These are phyloP conservation scores for Macrophya alboannulata DNA, from an alignment of 2,888 invertebrate genomes.

Conservation along the genomic window DNA sequence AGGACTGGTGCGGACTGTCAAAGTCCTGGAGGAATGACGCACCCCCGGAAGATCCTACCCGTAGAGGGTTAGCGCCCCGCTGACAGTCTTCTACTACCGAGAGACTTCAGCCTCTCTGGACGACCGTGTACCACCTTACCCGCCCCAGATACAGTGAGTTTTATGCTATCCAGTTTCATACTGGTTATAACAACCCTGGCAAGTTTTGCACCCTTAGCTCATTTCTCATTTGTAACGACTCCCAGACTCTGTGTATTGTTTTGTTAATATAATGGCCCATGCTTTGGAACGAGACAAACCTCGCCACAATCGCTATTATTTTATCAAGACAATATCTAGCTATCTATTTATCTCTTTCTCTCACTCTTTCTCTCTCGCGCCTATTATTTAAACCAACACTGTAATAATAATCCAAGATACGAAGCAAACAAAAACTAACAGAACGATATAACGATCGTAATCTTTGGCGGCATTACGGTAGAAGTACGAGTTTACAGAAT, in stretches of 20 bases:
- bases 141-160: conserved; percentile 54
- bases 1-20: conserved; percentile 4
- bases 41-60: conserved; percentile 46
- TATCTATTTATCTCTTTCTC: neutral
- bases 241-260: neutral
- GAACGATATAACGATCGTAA: conserved; percentile 11
- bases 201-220: neutral
- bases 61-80: conserved; percentile 47
- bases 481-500: neutral
- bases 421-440: neutral
- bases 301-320: conserved; percentile 1
- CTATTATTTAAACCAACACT: neutral
- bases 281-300: conserved; percentile 3
- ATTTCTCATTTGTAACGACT: conserved; percentile 12
- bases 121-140: conserved; percentile 51
- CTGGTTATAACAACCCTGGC: neutral
- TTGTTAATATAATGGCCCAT: neutral
- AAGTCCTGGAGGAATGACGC: conserved; percentile 52
- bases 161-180: neutral
- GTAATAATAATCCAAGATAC: conserved; percentile 7
- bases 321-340: neutral
- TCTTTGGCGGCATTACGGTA: neutral
- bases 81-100: neutral
- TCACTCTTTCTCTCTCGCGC: neutral
- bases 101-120: conserved; percentile 38